These are phyloP conservation scores for Tetrapedia diversipes DNA, from an alignment of 2,888 invertebrate species.

Conservation along the genomic window DNA sequence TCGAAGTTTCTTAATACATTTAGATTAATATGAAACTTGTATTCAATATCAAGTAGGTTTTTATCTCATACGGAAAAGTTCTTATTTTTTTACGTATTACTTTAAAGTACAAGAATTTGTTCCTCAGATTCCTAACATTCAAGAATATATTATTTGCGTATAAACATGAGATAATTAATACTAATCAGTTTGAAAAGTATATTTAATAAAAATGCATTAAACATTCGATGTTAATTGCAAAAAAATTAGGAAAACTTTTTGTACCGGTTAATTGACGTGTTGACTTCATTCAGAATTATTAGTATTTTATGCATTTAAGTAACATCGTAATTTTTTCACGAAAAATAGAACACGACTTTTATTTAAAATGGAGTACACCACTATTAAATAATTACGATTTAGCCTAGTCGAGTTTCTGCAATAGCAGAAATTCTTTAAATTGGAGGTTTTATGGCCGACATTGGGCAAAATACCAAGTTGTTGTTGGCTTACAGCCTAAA, in stretches of 20 bases:
- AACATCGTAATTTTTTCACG: not conserved
- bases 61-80: not conserved
- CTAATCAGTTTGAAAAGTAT: not conserved
- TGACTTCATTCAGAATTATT: not conserved
- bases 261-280: not conserved
- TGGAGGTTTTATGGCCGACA: conserved; percentile 68
- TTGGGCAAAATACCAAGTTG: conserved; percentile 74
- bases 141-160: not conserved
- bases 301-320: not conserved
- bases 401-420: no score
- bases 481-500: conserved; percentile 68
- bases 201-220: not conserved
- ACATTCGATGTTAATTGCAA: not conserved
- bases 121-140: not conserved
- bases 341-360: not conserved
- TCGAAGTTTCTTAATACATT: not conserved
- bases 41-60: not conserved
- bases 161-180: not conserved
- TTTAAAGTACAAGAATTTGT: not conserved
- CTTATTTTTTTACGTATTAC: not conserved
- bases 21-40: not conserved
- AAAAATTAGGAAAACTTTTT: not conserved
- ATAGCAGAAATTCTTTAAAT: no score
- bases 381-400: not conserved
- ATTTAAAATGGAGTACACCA: not conserved